Conservation (phyloP, 2,113 vertebrate species). For the Pagrus major region DNA sequence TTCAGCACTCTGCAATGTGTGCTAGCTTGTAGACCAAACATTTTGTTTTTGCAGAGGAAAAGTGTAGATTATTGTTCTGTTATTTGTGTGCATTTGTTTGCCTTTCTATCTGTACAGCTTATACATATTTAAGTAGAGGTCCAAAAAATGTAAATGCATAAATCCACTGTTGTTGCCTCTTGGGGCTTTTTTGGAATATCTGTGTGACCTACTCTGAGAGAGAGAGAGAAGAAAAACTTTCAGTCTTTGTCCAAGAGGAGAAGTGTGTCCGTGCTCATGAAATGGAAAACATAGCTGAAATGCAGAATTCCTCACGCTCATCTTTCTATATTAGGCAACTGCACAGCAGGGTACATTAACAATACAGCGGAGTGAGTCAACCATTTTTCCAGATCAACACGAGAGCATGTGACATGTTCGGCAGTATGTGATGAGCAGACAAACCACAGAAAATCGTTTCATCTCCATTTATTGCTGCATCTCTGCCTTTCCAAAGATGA, state of each 20-base stretch:
- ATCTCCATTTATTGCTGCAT: conserved; percentile 8
- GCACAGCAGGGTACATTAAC: conserved; percentile 69
- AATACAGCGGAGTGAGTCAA: conserved; percentile 56
- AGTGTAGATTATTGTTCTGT: conserved; percentile 18
- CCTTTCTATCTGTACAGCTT: not conserved
- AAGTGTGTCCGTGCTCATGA: conserved; percentile 45
- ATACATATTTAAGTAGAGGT: conserved; percentile 1
- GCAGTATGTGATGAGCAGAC: conserved; percentile 52
- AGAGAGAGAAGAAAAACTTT: not conserved
- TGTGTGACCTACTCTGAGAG: not conserved
- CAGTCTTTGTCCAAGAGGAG: conserved; percentile 19
- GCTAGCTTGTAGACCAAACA: conserved; percentile 48
- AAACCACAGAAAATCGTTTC: conserved; percentile 54
- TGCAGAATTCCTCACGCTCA: conserved; percentile 66
- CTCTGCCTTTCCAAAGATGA: conserved; percentile 32
- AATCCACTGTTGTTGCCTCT: not conserved
- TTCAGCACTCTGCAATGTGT: conserved; percentile 40
- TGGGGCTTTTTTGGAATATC: not conserved
- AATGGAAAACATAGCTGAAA: conserved; percentile 68
- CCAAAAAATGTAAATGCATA: conserved; percentile 2
- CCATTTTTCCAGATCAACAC: conserved; percentile 68
- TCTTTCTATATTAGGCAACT: conserved; percentile 68
- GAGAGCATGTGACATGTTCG: conserved; percentile 36
- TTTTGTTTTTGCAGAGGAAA: conserved; percentile 40
- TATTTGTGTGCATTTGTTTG: not conserved